Evolutionary conservation across 2,888 invertebrate species (phyloP), one percentile per base, ranked within the genome.

Genomic region (Pandemis heparana): DNA sequence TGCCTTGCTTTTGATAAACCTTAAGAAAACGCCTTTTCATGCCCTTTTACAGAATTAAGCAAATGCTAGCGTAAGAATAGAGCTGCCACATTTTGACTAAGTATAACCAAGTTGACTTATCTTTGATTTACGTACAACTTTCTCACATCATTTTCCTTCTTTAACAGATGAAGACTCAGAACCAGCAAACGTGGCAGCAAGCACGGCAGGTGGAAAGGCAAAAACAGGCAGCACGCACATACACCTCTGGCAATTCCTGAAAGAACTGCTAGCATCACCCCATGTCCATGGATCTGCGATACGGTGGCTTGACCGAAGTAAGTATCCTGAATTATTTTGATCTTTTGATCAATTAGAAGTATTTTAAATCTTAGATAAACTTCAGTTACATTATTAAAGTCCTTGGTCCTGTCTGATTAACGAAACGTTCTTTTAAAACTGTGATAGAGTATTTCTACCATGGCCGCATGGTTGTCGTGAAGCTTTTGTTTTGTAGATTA

Each of bases 181-280:
- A 76, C 85, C 94, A 69, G 88, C 88, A 1, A 85, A 87, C 3
- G 85, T 88, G 1, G 90, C 89, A 70, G 79, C 86, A n/a, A 83
- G 78, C 3, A 76, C 83, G 70, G 85, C 81, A n/a, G 87, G 85
- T 14, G 90, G 88, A 18, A 92, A 93, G 75, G 83, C 86, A 16
- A 94, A 94, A 81, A 92, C 95, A 61, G 96, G 96, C 64, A 97
- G 97, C 78, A 97, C 98, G 0, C 98, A 98, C 90, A 99, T 99
- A 81, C 99, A 99, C 89, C 95, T 99, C 63, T 99, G 99, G 99
- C 99, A 99, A 93, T 99, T 99, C 92, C 95, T 99, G 70, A 99
- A 99, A 89, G 99, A 99, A 89, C 96, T 99, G 16, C 95, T 99
- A 0, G 96, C 97, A 23, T 96, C 98, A 67, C 98, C 99, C 0